A percentile compares a stretch with the other conserved stretches of the same genome.
Evolutionary conservation across 2,113 vertebrate species (phyloP).

Genomic region (Thamnaconus septentrionalis): DNA sequence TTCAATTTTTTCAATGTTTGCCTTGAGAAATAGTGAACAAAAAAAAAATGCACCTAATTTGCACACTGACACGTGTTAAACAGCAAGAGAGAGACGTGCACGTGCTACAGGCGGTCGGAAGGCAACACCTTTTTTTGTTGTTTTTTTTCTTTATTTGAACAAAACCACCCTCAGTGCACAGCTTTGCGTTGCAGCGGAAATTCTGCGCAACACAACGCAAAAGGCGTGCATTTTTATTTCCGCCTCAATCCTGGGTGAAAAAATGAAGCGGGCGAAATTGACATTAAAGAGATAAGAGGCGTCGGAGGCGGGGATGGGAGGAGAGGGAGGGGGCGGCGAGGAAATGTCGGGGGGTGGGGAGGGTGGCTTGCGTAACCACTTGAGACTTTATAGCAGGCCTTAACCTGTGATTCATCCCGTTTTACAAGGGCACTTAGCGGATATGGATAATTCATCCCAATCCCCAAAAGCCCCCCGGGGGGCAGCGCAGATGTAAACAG

Average conservation of each 20-base stretch:
- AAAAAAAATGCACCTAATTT: background rate
- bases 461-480: conserved; percentile 46
- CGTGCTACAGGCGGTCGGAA: no score
- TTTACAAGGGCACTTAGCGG: conserved; percentile 68
- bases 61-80: background rate
- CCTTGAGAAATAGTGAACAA: no score
- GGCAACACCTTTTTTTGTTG: no score
- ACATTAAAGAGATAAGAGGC: background rate
- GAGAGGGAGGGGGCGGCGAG: no score
- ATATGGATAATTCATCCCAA: conserved; percentile 70
- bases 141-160: background rate
- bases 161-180: no score
- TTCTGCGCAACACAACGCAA: no score
- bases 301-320: background rate
- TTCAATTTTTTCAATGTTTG: conserved; percentile 2
- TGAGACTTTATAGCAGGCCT: conserved; percentile 37
- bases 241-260: conserved; percentile 14
- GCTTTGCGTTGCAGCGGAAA: no score
- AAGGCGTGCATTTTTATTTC: background rate
- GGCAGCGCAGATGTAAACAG: conserved; percentile 65
- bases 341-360: background rate
- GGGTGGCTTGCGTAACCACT: conserved; percentile 38
- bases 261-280: conserved; percentile 16
- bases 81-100: no score
- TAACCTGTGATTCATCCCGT: conserved; percentile 58